Base-by-base conservation (phyloP, 2,888 invertebrate species). In the Caenorhabditis drosophilae region DNA sequence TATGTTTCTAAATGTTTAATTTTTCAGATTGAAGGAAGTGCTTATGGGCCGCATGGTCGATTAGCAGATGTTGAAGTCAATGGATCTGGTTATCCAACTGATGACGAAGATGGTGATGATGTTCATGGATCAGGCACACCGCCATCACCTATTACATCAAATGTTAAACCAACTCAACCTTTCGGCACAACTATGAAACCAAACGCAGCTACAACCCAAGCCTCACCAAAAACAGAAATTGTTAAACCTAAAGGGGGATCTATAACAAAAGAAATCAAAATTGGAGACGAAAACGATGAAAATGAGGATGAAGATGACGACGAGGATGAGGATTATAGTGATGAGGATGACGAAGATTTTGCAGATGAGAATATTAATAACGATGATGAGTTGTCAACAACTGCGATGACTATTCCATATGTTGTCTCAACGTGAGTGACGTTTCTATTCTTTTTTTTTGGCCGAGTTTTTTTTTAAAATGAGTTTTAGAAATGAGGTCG, bases 51-150 rank as follows among this genome's bases (percentile, higher is more conserved):
- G 18, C 23, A 40, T 3, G 49, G 55, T 26, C 34, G 52, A 27
- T 40, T 67, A 25, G 56, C 67, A 20, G 67, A 67, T 38, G 48
- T 57, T 18, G 67, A 67, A 53, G 49, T 53, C 26, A 56, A 67
- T 44, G 70, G 73, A 27, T 54, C 62, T 16, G 75, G 75, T 12
- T 76, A 76, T 48, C 59, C 67, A 34, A 61, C 66, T 7, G 75
- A 76, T 50, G 75, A 76, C 40, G 75, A 76, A 42, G 75, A 76
- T 35, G 73, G 73, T 6, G 71, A 73, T 42, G 70, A 58, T 51
- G 56, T 68, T 31, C 68, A 63, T 42, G 68, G 63, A 41, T 68
- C 68, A 49, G 68, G 44, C 26, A 45, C 16, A 16, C 62, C 56
- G 38, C 52, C 48, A 26, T 31, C 31, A 42, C 23, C 23, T 22